Conservation (phyloP, 2,113 vertebrate genomes). For the Melanotaenia duboulayi region DNA sequence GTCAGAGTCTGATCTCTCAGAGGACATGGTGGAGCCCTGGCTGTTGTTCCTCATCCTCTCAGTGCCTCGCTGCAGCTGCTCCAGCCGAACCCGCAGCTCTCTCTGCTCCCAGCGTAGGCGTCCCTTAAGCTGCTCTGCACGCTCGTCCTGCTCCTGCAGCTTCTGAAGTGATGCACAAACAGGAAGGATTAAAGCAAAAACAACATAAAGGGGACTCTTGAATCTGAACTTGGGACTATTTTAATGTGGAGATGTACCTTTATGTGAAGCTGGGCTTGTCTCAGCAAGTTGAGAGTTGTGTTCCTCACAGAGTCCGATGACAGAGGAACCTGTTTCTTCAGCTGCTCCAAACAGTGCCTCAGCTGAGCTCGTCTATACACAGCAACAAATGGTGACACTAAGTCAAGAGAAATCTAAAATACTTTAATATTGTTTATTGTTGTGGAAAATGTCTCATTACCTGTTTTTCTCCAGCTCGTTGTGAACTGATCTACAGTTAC, state of each 20-base stretch:
- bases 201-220: background rate
- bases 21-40: conserved; percentile 88
- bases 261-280: conserved; percentile 90
- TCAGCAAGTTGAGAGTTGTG: conserved; percentile 91
- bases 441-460: conserved; percentile 60
- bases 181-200: background rate
- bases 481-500: conserved; percentile 86
- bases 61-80: conserved; percentile 79
- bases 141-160: conserved; percentile 90
- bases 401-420: too few relatives aligned
- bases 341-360: conserved; percentile 89
- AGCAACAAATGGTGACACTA: background rate
- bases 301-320: conserved; percentile 84
- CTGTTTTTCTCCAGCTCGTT: conserved; percentile 92
- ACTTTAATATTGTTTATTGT: too few relatives aligned
- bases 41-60: conserved; percentile 89
- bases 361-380: conserved; percentile 90
- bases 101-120: conserved; percentile 86
- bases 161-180: conserved; percentile 77
- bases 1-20: conserved; percentile 89
- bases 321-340: conserved; percentile 92
- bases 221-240: background rate
- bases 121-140: conserved; percentile 85
- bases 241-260: conserved; percentile 81
- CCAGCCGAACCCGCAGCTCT: conserved; percentile 84